Conservation (phyloP, 1,140 invertebrate species). For the Lasioglossum baleicum region DNA sequence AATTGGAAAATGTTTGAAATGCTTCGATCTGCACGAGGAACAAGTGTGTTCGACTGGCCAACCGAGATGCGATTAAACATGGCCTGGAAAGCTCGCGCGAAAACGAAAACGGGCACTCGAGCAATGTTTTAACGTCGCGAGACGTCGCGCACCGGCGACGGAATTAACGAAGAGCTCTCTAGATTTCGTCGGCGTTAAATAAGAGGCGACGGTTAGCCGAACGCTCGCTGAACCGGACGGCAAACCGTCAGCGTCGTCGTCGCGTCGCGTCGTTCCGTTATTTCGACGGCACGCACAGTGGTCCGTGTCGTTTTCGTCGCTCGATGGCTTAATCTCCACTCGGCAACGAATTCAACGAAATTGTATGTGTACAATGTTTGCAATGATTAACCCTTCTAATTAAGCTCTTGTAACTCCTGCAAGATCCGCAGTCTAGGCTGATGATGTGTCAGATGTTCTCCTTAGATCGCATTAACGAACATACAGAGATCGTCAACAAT, state of each 20-base stretch:
- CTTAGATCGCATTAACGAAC: too few species aligned
- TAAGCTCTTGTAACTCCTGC: too few species aligned
- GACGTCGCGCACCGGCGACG: not conserved
- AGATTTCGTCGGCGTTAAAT: constrained; percentile 9
- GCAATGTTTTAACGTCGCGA: not conserved
- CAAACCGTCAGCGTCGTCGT: too few species aligned
- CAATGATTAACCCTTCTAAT: too few species aligned
- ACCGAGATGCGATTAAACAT: not conserved
- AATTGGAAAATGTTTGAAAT: not conserved
- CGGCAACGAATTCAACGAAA: too few species aligned
- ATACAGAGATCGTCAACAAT: too few species aligned
- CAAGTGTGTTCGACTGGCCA: too few species aligned
- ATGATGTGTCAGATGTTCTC: too few species aligned
- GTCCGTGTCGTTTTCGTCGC: too few species aligned
- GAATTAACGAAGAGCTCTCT: constrained; percentile 10
- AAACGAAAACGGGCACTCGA: not conserved
- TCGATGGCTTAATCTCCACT: too few species aligned
- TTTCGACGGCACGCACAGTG: not conserved
- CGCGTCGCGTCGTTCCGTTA: not conserved
- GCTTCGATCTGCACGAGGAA: not conserved
- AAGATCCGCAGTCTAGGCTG: too few species aligned
- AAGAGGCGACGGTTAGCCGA: constrained; percentile 19
- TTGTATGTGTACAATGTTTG: too few species aligned
- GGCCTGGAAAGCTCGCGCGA: not conserved
- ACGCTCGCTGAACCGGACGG: constrained; percentile 7